These are phyloP conservation scores for Pristionchus exspectatus DNA, from an alignment of 2,888 invertebrate species.

Conservation along the genomic window DNA sequence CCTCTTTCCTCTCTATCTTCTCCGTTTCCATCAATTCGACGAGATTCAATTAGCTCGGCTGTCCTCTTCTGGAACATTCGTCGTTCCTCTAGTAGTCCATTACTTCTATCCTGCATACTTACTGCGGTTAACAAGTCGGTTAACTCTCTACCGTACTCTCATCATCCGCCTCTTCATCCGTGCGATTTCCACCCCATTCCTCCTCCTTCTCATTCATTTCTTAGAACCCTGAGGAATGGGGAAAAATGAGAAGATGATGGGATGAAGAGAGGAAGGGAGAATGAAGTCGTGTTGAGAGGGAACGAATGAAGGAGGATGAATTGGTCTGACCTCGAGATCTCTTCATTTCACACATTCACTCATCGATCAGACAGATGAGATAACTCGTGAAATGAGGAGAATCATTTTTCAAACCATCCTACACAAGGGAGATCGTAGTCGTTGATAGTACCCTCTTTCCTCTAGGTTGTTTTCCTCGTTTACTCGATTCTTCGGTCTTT, in stretches of 20 bases:
- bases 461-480: not conserved
- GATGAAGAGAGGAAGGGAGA: not conserved
- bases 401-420: too few species aligned
- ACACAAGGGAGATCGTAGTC: not conserved
- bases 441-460: not conserved
- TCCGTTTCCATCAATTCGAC: not conserved
- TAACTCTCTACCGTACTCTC: not conserved
- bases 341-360: too few species aligned
- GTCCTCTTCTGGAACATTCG: not conserved
- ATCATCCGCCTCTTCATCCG: not conserved
- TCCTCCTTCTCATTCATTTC: slow-evolving; percentile 12
- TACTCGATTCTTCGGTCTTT: not conserved
- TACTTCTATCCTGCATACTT: not conserved
- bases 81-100: not conserved
- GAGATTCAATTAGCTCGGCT: slow-evolving; percentile 5
- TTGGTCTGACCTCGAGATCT: not conserved
- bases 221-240: not conserved
- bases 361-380: too few species aligned
- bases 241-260: not conserved
- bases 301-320: not conserved
- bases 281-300: not conserved
- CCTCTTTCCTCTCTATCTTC: not conserved
- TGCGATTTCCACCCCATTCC: not conserved
- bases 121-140: not conserved
- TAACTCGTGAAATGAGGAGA: too few species aligned